phyloP scores from a whole-genome alignment of 1,140 invertebrate genomes.

The Leguminivora glycinivorella region DNA sequence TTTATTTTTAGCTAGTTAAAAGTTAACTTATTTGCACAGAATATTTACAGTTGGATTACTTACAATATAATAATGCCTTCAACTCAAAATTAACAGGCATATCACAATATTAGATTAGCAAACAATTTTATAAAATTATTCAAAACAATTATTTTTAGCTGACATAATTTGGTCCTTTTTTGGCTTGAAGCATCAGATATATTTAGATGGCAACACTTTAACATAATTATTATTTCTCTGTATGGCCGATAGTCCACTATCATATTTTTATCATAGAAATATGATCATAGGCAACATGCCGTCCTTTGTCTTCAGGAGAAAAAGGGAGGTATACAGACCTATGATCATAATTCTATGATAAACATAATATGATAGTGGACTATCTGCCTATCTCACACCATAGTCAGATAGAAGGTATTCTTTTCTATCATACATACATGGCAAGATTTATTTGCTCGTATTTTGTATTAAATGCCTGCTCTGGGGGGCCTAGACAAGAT shows the following conservation, averaged over 20 bases:
- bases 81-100: constrained; percentile 20
- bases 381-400: too few relatives aligned
- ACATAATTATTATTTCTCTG: background rate
- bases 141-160: background rate
- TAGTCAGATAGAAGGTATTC: too few relatives aligned
- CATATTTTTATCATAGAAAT: too few relatives aligned
- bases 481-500: too few relatives aligned
- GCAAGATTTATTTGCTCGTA: too few relatives aligned
- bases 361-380: too few relatives aligned
- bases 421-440: too few relatives aligned
- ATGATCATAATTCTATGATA: too few relatives aligned
- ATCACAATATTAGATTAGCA: constrained; percentile 23
- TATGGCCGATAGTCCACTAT: background rate
- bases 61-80: constrained; percentile 8
- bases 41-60: constrained; percentile 32
- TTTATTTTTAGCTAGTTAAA: constrained; percentile 36
- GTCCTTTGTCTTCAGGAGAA: too few relatives aligned
- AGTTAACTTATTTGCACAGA: constrained; percentile 31
- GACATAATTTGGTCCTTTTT: constrained; percentile 18
- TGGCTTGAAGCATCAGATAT: background rate
- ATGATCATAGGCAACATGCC: too few relatives aligned
- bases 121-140: constrained; percentile 2
- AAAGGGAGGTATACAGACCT: too few relatives aligned
- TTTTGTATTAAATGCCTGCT: too few relatives aligned
- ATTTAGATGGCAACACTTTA: background rate